A percentile compares a stretch with the other conserved stretches of the same genome.
Conservation (phyloP, 92 coral and sea anemone genomes). For the Heteractis magnifica region DNA sequence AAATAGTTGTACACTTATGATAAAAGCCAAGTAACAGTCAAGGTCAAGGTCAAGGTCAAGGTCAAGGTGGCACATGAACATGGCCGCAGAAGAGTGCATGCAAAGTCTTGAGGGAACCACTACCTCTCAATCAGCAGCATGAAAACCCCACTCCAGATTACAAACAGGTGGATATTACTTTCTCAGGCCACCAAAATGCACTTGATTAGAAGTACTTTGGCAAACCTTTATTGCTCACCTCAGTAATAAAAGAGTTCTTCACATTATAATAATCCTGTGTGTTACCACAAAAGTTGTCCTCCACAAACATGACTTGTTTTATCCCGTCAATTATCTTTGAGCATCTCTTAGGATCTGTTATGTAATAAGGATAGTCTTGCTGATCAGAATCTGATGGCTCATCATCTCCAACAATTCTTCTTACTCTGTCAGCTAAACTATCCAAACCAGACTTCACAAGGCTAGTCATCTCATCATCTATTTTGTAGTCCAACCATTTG, state of each 20-base stretch:
- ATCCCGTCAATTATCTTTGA: slow-evolving; percentile 57
- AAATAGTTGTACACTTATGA: no score
- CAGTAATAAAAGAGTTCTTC: slow-evolving; percentile 73
- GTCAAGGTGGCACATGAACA: no score
- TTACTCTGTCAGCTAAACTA: slow-evolving; percentile 62
- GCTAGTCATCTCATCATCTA: slow-evolving; percentile 33
- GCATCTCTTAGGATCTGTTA: slow-evolving; percentile 31
- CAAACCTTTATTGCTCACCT: slow-evolving; percentile 44
- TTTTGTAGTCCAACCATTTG: slow-evolving; percentile 73
- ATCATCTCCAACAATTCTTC: slow-evolving; percentile 24
- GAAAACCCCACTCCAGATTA: no score
- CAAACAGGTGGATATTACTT: no score
- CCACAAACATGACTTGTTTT: slow-evolving; percentile 67
- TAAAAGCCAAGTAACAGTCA: no score
- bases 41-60: no score
- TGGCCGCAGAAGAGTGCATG: no score
- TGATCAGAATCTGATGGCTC: neutral
- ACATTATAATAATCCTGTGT: slow-evolving; percentile 67
- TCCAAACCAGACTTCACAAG: slow-evolving; percentile 46
- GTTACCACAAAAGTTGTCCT: slow-evolving; percentile 68
- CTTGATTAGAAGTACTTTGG: neutral
- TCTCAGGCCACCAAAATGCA: no score
- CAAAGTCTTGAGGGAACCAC: no score
- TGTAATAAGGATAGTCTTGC: slow-evolving; percentile 2
- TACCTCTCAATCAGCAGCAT: no score